These are phyloP conservation scores for Spodoptera picta DNA, from an alignment of 2,888 invertebrate genomes.

Conservation along the genomic window DNA sequence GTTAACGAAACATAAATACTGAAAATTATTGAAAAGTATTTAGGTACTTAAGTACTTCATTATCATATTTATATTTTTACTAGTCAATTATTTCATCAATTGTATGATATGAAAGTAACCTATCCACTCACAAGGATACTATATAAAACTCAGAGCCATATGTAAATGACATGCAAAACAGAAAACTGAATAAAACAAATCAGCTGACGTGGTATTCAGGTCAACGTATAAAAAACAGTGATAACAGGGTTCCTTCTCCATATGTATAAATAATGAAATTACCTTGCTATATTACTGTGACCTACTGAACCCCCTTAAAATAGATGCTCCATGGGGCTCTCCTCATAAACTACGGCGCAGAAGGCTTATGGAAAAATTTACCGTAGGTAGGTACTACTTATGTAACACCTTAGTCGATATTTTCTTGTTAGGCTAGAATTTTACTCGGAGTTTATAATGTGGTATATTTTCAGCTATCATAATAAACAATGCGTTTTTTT, in stretches of 20 bases:
- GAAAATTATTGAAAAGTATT: too few relatives aligned
- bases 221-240: conserved; percentile 15
- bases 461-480: too few relatives aligned
- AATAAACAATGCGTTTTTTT: too few relatives aligned
- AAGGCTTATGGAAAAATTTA: conserved; percentile 25
- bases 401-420: not conserved
- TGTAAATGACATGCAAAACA: too few relatives aligned
- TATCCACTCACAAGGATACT: too few relatives aligned
- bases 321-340: conserved; percentile 20
- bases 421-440: not conserved
- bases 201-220: conserved; percentile 5
- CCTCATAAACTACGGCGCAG: conserved; percentile 27
- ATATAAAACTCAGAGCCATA: too few relatives aligned
- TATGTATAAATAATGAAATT: conserved; percentile 37
- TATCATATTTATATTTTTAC: too few relatives aligned
- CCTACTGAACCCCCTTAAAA: conserved; percentile 21
- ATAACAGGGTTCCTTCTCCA: conserved; percentile 1
- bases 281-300: conserved; percentile 25
- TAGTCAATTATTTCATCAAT: too few relatives aligned
- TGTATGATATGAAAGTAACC: too few relatives aligned
- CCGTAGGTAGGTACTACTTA: conserved; percentile 5
- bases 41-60: too few relatives aligned
- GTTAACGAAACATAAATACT: too few relatives aligned
- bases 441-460: not conserved
- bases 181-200: too few relatives aligned